Conservation (phyloP, 2,113 vertebrate species). For the Chamaetylas fuelleborni region DNA sequence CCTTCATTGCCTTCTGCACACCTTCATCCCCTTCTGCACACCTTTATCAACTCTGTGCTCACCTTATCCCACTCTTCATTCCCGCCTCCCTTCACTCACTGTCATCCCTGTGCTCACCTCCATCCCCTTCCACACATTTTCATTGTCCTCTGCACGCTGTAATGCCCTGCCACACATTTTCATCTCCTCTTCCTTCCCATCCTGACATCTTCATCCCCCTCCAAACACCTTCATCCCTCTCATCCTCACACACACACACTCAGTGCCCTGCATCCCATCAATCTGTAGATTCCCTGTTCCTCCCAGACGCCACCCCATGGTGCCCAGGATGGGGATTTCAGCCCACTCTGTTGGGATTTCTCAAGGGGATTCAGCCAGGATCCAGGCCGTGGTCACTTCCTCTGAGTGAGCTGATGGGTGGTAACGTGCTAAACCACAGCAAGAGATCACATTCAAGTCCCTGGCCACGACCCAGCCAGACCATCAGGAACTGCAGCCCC, state of each 20-base stretch:
- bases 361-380: neutral
- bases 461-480: neutral
- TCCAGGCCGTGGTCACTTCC: neutral
- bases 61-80: neutral
- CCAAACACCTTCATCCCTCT: neutral
- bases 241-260: neutral
- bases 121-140: fast-evolving
- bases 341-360: neutral
- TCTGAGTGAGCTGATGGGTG: neutral
- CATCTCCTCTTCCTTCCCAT: neutral
- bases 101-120: neutral
- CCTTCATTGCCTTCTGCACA: neutral
- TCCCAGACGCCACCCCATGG: fast-evolving
- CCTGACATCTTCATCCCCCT: neutral
- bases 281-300: fast-evolving
- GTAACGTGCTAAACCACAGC: neutral
- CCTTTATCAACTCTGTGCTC: neutral
- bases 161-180: neutral
- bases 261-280: neutral
- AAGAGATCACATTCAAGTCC: neutral
- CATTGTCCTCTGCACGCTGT: neutral
- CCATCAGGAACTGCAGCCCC: neutral
- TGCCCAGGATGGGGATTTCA: neutral
- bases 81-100: neutral
- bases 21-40: neutral